Evolutionary conservation across 1,140 invertebrate species (phyloP).

Genomic region (Panagrolaimus sp.): DNA sequence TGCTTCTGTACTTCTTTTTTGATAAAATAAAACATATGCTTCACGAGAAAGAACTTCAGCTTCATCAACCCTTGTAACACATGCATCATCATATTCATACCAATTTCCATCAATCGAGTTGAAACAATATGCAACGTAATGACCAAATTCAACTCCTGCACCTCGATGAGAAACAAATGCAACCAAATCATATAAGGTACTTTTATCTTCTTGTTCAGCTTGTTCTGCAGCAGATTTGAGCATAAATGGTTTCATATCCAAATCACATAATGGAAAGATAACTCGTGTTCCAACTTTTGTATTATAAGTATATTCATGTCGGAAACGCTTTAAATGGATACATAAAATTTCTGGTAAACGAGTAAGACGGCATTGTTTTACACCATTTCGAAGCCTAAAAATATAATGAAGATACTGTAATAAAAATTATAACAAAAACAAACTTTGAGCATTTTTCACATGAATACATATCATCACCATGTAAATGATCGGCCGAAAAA

Average conservation of each 20-base stretch:
- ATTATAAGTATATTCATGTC: conserved; percentile 85
- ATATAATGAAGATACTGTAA: neutral
- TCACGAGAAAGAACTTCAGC: conserved; percentile 80
- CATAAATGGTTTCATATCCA: conserved; percentile 84
- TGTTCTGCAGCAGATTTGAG: conserved; percentile 66
- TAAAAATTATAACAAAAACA: neutral
- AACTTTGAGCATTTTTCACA: conserved; percentile 61
- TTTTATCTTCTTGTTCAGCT: conserved; percentile 68
- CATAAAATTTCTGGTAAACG: conserved; percentile 87
- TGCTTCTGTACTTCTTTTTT: conserved; percentile 61
- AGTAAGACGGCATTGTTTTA: conserved; percentile 89
- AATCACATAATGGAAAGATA: conserved; percentile 80
- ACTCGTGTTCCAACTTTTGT: conserved; percentile 87
- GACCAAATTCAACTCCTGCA: conserved; percentile 71
- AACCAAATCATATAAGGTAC: conserved; percentile 75
- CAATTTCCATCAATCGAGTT: conserved; percentile 75
- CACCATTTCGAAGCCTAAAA: conserved; percentile 77
- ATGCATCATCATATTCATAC: conserved; percentile 91
- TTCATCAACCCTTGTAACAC: conserved; percentile 67
- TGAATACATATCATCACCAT: conserved; percentile 97
- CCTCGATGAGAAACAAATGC: conserved; percentile 96
- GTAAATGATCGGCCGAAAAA: conserved; percentile 93
- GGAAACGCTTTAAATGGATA: conserved; percentile 90
- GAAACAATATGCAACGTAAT: conserved; percentile 86
- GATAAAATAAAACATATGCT: conserved; percentile 94